Conservation (phyloP, 2,113 vertebrate genomes). For the Numenius arquata region DNA sequence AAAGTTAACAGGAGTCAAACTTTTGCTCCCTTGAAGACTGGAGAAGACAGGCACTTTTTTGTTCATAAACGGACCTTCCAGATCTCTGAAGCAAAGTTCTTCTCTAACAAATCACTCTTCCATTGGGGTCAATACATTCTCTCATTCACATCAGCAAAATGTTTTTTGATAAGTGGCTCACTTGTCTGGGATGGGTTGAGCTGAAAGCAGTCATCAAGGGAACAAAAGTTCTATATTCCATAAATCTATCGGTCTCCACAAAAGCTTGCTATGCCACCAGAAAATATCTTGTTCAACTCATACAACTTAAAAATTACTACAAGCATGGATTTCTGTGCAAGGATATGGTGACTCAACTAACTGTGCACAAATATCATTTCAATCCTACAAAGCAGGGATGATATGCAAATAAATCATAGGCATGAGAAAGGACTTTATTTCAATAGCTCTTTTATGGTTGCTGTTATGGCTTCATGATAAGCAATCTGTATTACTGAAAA, state of each 20-base stretch:
- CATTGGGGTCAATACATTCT: neutral
- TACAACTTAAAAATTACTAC: neutral
- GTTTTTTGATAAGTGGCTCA: neutral
- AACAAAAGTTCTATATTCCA: neutral
- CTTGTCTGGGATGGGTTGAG: neutral
- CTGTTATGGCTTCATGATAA: neutral
- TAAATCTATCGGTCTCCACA: neutral
- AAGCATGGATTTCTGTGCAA: neutral
- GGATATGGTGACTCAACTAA: neutral
- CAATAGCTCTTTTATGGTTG: neutral
- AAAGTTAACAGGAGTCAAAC: neutral
- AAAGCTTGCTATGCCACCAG: neutral
- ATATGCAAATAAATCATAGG: neutral
- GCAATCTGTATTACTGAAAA: neutral
- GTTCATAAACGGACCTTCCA: neutral
- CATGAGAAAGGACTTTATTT: neutral
- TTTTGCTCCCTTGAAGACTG: neutral
- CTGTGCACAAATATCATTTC: neutral
- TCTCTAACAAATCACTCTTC: neutral
- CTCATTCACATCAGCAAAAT: neutral
- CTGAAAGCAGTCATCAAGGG: neutral
- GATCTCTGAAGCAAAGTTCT: neutral
- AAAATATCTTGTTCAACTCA: neutral
- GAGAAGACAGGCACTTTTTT: neutral
- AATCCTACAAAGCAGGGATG: neutral